Evolutionary conservation across 2,888 invertebrate species (phyloP), one percentile per base, ranked within the genome.

Genomic region (Corbicula japonica): DNA sequence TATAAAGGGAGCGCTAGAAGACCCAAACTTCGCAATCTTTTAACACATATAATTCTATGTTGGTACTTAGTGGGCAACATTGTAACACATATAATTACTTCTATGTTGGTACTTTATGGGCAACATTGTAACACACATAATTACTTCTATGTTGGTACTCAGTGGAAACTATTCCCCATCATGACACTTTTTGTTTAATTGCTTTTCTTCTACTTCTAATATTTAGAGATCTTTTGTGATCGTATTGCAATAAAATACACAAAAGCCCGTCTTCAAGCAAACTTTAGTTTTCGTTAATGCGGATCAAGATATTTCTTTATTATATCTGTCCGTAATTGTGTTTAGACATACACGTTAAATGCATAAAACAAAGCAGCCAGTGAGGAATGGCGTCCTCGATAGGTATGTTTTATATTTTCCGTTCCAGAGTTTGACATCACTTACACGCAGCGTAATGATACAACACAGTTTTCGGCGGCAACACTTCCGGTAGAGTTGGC

Each of bases 341-440:
- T 21, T 32, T 21, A 28, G 35, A n/a, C 1, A 15, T n/a, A n/a
- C 6, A 26, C 4, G 8, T 21, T 48, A 26, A 10, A 10, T 23
- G 21, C n/a, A 10, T 4, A 6, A 4, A 6, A 4, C 8, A 48
- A 48, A 6, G 5, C 21, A 18, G 5, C 48, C 18, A 48, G 6
- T 4, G 18, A 6, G 18, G n/a, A 10, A 6, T 48, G 6, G 21
- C 26, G 10, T 1, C 18, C 21, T 6, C 21, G 1, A 10, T 10
- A n/a, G 1, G 1, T 15, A 6, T 23, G 48, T 6, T 2, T 58
- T 38, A 26, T 15, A 23, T 6, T 6, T 34, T 35, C 23, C 12
- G 28, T 34, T 44, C 8, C 48, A 69, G 69, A 69, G 5, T 69
- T 69, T 23, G 69, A 69, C 32, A 32, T 69, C 35, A 34, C 46